Evolutionary conservation across 1,140 invertebrate genomes (phyloP).

Genomic region (Hyles euphorbiae): DNA sequence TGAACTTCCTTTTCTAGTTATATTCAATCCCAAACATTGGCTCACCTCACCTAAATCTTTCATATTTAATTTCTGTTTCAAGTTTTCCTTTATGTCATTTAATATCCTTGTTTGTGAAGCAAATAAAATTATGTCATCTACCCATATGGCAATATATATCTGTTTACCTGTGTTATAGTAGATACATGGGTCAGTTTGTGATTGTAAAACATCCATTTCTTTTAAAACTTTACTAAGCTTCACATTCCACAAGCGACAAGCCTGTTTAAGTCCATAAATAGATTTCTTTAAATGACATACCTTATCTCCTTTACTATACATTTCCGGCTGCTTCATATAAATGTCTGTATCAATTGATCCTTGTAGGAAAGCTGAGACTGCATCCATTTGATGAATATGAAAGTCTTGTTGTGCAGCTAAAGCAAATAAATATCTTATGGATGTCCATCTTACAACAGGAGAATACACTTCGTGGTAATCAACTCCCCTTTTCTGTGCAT

Average conservation of each 20-base stretch:
- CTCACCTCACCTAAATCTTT: too few species aligned
- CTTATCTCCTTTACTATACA: slow-evolving; percentile 12
- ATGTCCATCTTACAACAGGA: slow-evolving; percentile 29
- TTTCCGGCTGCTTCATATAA: slow-evolving; percentile 43
- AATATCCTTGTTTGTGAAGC: slow-evolving; percentile 23
- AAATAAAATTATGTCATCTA: slow-evolving; percentile 32
- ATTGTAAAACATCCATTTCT: slow-evolving; percentile 1
- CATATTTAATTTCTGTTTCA: too few species aligned
- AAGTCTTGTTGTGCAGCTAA: slow-evolving; percentile 31
- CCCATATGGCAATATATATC: slow-evolving; percentile 18
- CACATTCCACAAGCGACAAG: slow-evolving; percentile 14
- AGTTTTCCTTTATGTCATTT: too few species aligned
- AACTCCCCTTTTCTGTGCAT: slow-evolving; percentile 28
- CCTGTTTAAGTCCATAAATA: slow-evolving; percentile 26
- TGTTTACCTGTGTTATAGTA: slow-evolving; percentile 9
- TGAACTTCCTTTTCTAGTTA: slow-evolving; percentile 18
- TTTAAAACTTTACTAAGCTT: slow-evolving; percentile 7
- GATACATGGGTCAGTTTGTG: slow-evolving; percentile 13
- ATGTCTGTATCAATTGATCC: slow-evolving; percentile 50
- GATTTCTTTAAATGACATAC: slow-evolving; percentile 22
- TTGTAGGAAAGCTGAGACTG: slow-evolving; percentile 38
- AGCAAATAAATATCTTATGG: slow-evolving; percentile 29
- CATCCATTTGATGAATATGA: slow-evolving; percentile 41
- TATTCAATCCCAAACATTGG: slow-evolving; percentile 25
- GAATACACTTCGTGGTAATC: slow-evolving; percentile 42